phyloP scores from a whole-genome alignment of 2,888 invertebrate genomes.

The Chrysolina oricalcia region DNA sequence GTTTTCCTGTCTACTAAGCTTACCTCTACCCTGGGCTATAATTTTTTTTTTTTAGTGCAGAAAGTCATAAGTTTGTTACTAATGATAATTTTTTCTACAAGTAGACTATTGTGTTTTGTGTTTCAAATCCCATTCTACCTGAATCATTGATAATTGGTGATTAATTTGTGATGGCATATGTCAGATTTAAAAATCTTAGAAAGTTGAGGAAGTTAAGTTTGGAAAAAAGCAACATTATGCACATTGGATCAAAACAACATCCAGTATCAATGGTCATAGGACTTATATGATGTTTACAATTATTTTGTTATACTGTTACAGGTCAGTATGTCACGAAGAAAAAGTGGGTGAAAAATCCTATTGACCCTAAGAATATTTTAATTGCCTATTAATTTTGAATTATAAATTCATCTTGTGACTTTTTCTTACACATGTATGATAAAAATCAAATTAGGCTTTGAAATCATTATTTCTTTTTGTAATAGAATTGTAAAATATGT shows the following conservation, averaged over 20 bases:
- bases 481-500: too few relatives aligned
- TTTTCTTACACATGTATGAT: too few relatives aligned
- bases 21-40: not conserved
- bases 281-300: not conserved
- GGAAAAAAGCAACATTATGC: conserved; percentile 5
- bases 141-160: conserved; percentile 10
- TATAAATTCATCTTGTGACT: too few relatives aligned
- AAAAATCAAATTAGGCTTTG: too few relatives aligned
- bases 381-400: too few relatives aligned
- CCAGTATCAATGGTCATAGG: not conserved
- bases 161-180: not conserved
- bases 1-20: not conserved
- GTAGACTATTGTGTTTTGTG: conserved; percentile 17
- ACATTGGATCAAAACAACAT: conserved; percentile 1
- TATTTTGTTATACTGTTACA: not conserved
- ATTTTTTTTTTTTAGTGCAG: not conserved
- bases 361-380: too few relatives aligned
- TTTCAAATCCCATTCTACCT: conserved; percentile 5
- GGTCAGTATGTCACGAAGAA: conserved; percentile 14
- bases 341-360: conserved; percentile 1
- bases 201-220: conserved; percentile 10
- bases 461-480: too few relatives aligned
- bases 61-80: too few relatives aligned
- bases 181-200: conserved; percentile 7
- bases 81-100: not conserved